Evolutionary conservation across 1,140 invertebrate genomes (phyloP), one percentile per base, ranked within the genome.

Genomic region (Patella vulgata): DNA sequence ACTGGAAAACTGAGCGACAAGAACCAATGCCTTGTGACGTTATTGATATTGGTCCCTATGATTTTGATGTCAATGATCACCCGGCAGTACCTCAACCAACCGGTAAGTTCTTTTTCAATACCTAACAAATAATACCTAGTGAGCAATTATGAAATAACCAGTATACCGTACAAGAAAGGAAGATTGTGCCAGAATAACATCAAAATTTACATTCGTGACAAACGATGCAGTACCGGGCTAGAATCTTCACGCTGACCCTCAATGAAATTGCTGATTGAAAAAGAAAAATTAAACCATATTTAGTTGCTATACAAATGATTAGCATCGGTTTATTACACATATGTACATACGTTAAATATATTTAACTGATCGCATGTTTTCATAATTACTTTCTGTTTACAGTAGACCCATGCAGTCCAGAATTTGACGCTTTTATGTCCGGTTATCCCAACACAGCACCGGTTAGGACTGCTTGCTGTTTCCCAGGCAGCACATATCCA

Each of bases 1-100:
- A 44, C 40, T 40, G 42, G 55, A 64, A 64, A 36, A 14, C 55
- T 11, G 55, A 64, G 39, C 36, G 47, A n/a, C 42, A 31, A 36
- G 62, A 64, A 9, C 6, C 48, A 9, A 54, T 58, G 30, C 62
- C 56, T 4, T 58, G 39, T 12, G 47, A 51, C 28, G 39, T 64
- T 40, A 58, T 64, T 17, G 55, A 64, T 42, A 64, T 64, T 21
- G 62, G 44, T 23, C 28, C 44, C 17, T 64, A 64, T 42, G 55
- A 64, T 47, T 64, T 58, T 39, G 62, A 64, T 33, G 48, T 52
- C 19, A 31, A 39, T n/a, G 62, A 64, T 31, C 47, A 47, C 23
- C 62, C 55, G n/a, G 23, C 25, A 50, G 39, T 54, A 4, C 62
- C 39, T 27, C 28, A 27, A 39, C 17, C 51, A 17, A 19, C 47